Evolutionary conservation across 1,140 invertebrate genomes (phyloP).

Genomic region (Meloidogyne chitwoodi): DNA sequence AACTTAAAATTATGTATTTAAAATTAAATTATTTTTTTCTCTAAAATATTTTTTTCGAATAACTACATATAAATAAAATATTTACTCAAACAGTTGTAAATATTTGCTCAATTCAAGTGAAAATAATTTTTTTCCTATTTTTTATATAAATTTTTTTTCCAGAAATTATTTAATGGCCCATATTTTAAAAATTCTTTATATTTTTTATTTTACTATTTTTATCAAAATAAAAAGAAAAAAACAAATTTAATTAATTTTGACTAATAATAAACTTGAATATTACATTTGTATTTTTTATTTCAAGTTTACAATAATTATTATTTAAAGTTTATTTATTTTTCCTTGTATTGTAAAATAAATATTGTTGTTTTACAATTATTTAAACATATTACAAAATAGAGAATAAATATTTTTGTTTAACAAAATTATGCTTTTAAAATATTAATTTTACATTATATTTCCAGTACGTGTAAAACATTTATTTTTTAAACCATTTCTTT

Average conservation of each 20-base stretch:
- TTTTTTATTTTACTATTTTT: neutral
- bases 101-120: no score
- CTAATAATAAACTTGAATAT: no score
- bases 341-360: neutral
- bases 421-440: neutral
- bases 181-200: neutral
- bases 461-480: neutral
- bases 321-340: neutral
- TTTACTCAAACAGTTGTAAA: neutral
- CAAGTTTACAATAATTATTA: neutral
- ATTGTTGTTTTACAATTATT: no score
- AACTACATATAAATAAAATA: neutral
- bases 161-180: neutral
- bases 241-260: no score
- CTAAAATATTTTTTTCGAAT: neutral
- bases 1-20: no score
- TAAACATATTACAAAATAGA: no score
- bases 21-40: no score
- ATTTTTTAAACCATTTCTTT: neutral
- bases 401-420: neutral
- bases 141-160: no score
- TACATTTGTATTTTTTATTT: no score
- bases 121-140: no score
- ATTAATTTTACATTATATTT: neutral
- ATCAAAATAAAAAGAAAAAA: no score